Percentiles rank a stretch among this genome's conserved stretches.
Conservation (phyloP, 2,888 invertebrate genomes). For the Dryomyza anilis region DNA sequence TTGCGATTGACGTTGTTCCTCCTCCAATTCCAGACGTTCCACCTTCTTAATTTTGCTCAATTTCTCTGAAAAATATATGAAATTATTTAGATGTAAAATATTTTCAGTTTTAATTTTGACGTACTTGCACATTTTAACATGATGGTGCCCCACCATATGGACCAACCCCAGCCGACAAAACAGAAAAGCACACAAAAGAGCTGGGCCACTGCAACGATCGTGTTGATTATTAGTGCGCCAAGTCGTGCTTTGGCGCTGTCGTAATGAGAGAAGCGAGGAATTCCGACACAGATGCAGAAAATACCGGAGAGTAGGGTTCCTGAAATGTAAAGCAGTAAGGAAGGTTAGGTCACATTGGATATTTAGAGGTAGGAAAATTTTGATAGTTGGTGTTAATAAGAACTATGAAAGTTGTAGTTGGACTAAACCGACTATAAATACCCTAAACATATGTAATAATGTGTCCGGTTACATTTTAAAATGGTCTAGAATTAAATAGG, state of each 20-base stretch:
- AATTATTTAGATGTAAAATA: no score
- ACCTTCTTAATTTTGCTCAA: constrained; percentile 68
- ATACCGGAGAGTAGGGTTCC: constrained; percentile 90
- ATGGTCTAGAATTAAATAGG: neutral
- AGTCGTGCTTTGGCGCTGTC: constrained; percentile 78
- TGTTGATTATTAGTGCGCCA: constrained; percentile 83
- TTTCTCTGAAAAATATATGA: constrained; percentile 63
- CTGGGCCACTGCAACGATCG: constrained; percentile 85
- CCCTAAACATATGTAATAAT: no score
- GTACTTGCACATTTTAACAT: constrained; percentile 88
- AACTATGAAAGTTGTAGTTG: no score
- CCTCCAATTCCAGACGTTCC: constrained; percentile 62
- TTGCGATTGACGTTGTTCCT: constrained; percentile 59
- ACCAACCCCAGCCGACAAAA: constrained; percentile 97
- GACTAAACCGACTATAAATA: no score
- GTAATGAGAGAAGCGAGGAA: constrained; percentile 82
- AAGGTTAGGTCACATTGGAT: no score
- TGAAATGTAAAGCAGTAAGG: no score
- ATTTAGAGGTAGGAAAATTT: no score
- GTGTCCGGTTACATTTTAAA: no score
- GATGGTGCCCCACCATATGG: constrained; percentile 96
- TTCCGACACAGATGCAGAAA: constrained; percentile 86
- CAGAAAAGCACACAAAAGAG: constrained; percentile 93
- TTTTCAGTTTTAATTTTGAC: constrained; percentile 52
- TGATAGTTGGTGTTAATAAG: no score